Conservation (phyloP, 2,797 vertebrate genomes). For the Thamnophis elegans region DNA sequence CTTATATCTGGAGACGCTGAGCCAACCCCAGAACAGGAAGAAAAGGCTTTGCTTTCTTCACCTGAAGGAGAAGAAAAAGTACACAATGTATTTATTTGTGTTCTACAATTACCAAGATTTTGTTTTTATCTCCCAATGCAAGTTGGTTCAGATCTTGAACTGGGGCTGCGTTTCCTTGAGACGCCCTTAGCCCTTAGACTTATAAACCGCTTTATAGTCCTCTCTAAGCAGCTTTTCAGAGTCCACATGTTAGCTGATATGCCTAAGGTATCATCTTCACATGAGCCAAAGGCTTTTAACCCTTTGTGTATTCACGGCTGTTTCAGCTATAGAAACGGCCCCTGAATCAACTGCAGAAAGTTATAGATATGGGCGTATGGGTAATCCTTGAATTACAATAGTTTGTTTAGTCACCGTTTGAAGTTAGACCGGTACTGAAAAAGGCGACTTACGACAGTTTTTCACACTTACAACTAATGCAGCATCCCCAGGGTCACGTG, state of each 20-base stretch:
- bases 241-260: no score
- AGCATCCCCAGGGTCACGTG: no score
- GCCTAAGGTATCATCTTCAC: no score
- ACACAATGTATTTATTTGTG: slow-evolving; percentile 80
- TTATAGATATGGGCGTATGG: not conserved
- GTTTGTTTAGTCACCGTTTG: not conserved
- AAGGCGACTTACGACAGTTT: no score
- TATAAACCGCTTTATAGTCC: no score
- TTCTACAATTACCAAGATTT: slow-evolving; percentile 65
- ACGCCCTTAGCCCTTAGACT: no score
- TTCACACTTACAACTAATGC: no score
- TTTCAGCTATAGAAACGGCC: not conserved
- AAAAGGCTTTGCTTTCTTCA: slow-evolving; percentile 94
- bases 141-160: slow-evolving; percentile 7
- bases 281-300: not conserved
- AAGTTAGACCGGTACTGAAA: not conserved
- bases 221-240: no score
- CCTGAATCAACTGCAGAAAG: not conserved
- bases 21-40: slow-evolving; percentile 97
- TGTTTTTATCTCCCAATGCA: slow-evolving; percentile 14
- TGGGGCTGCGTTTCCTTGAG: not conserved
- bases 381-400: not conserved
- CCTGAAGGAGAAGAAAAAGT: slow-evolving; percentile 99
- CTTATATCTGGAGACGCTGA: slow-evolving; percentile 98
- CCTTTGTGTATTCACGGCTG: not conserved